Evolutionary conservation across 2,113 vertebrate species (phyloP).

Genomic region (Channa maculata): DNA sequence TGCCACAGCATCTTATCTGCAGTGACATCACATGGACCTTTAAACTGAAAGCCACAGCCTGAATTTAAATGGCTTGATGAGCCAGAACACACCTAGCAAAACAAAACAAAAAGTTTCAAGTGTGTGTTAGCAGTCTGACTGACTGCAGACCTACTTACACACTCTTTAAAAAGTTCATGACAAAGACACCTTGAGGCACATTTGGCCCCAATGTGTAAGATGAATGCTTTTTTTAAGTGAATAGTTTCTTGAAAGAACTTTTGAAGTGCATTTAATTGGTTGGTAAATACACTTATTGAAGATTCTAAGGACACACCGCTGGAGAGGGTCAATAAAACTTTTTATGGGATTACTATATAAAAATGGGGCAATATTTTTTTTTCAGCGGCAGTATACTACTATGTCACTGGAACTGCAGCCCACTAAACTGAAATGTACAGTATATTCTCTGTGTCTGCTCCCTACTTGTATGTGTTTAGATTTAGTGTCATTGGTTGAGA

Average conservation of each 20-base stretch:
- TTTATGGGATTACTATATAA: background rate
- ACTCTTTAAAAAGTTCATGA: background rate
- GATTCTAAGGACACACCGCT: background rate
- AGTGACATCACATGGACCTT: slow-evolving; percentile 70
- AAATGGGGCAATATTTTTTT: background rate
- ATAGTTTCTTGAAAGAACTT: background rate
- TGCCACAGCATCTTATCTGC: slow-evolving; percentile 44
- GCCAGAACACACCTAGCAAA: slow-evolving; percentile 25
- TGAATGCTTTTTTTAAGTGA: background rate
- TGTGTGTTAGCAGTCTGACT: background rate
- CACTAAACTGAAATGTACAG: background rate
- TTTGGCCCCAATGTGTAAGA: background rate
- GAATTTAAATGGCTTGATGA: slow-evolving; percentile 66
- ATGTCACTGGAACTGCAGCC: too few relatives aligned
- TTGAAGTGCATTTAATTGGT: background rate
- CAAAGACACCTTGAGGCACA: background rate
- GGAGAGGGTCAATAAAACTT: slow-evolving; percentile 1
- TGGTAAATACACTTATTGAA: background rate
- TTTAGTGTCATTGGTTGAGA: too few relatives aligned
- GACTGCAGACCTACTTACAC: slow-evolving; percentile 15
- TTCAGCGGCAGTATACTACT: too few relatives aligned
- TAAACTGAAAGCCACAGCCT: slow-evolving; percentile 62
- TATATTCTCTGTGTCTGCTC: too few relatives aligned
- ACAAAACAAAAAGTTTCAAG: background rate
- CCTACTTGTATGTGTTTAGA: too few relatives aligned